Evolutionary conservation across 1,140 invertebrate genomes (phyloP).

Genomic region (Papilio helenus): DNA sequence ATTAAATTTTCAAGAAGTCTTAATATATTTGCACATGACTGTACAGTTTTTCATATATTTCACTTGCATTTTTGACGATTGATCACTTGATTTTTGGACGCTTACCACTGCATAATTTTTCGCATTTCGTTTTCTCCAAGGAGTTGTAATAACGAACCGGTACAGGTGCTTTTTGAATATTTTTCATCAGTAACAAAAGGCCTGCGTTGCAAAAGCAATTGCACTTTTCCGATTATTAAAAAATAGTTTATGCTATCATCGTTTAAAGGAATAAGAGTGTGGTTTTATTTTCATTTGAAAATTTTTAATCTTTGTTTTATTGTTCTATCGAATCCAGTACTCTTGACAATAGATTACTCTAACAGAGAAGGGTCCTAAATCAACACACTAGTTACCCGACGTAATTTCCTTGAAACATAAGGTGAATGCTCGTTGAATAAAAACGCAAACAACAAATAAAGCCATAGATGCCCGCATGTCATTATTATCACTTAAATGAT

Average conservation of each 20-base stretch:
- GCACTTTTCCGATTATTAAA: background rate
- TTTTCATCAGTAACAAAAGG: background rate
- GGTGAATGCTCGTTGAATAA: constrained; percentile 54
- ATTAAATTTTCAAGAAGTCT: background rate
- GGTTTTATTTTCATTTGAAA: background rate
- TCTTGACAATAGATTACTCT: background rate
- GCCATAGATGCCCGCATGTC: constrained; percentile 53
- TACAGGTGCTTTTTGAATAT: background rate
- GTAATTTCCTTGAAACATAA: constrained; percentile 13
- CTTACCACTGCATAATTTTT: background rate
- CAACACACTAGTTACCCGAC: constrained; percentile 4
- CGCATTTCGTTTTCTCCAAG: background rate
- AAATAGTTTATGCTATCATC: background rate
- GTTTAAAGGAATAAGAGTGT: too few relatives aligned
- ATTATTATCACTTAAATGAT: constrained; percentile 62
- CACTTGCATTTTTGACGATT: constrained; percentile 31
- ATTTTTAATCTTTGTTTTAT: background rate
- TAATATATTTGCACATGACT: constrained; percentile 1
- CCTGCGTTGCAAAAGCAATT: background rate
- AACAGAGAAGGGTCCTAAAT: background rate
- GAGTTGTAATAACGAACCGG: background rate
- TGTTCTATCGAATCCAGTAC: background rate
- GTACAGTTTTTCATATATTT: constrained; percentile 20
- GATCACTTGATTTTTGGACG: constrained; percentile 12
- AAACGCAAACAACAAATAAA: constrained; percentile 51